These are phyloP conservation scores for Anastrepha ludens DNA, from an alignment of 1,140 invertebrate species.

Conservation along the genomic window DNA sequence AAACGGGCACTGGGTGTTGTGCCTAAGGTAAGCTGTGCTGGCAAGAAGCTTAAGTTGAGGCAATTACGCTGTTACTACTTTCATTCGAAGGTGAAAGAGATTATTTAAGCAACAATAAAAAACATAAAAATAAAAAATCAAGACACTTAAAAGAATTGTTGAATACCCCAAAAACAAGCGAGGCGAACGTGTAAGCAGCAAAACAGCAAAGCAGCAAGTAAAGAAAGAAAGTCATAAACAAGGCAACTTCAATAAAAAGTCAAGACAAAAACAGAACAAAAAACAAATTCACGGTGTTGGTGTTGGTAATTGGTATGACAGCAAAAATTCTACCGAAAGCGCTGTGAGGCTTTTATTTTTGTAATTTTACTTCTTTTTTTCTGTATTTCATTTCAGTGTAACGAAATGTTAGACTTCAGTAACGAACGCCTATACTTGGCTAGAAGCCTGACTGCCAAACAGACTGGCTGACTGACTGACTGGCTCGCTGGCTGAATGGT, in stretches of 20 bases:
- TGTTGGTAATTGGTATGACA: neutral
- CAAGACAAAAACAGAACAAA: neutral
- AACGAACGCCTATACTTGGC: neutral
- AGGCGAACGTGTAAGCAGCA: neutral
- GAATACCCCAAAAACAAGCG: neutral
- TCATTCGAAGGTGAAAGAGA: conserved; percentile 50
- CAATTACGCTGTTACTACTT: conserved; percentile 45
- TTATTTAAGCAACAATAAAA: conserved; percentile 23
- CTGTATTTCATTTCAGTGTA: neutral
- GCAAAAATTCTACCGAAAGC: conserved; percentile 35
- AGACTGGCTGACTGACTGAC: neutral
- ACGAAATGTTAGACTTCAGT: conserved; percentile 44
- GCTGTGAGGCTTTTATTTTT: conserved; percentile 11
- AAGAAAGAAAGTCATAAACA: conserved; percentile 40
- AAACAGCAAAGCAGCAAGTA: neutral
- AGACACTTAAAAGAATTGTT: conserved; percentile 18
- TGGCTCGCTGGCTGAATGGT: neutral
- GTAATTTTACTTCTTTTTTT: neutral
- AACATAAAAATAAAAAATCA: neutral
- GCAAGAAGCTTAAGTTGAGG: neutral
- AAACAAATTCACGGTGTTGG: neutral
- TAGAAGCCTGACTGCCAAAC: too few relatives aligned
- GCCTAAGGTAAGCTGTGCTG: neutral
- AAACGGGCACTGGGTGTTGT: neutral
- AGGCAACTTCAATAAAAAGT: neutral